A percentile compares a stretch with the other conserved stretches of the same genome.
phyloP scores from a whole-genome alignment of 1,140 invertebrate species.

The Homalodisca vitripennis region DNA sequence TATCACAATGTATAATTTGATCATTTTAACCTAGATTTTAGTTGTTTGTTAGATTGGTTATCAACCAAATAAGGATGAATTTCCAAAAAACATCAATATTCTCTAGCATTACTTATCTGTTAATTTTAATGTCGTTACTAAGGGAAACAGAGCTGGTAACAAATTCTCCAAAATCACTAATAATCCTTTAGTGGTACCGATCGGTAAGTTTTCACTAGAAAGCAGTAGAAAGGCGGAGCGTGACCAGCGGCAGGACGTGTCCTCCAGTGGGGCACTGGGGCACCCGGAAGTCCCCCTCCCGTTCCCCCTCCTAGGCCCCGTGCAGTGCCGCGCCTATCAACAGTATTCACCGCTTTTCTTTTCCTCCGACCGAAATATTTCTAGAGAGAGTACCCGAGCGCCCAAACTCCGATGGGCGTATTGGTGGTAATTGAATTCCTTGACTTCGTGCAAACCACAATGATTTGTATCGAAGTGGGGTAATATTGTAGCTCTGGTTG shows the following conservation, averaged over 20 bases:
- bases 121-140: no score
- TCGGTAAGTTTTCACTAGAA: no score
- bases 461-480: background rate
- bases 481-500: no score
- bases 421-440: background rate
- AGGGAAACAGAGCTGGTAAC: no score
- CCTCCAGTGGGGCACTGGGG: background rate
- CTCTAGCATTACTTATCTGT: no score
- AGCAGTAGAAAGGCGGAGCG: background rate
- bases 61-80: no score
- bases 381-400: background rate
- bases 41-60: no score
- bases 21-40: no score
- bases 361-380: slow-evolving; percentile 24
- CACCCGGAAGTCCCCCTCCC: background rate
- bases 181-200: no score
- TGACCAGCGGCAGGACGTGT: background rate
- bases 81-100: no score
- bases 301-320: background rate
- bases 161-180: no score
- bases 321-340: background rate
- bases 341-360: slow-evolving; percentile 2
- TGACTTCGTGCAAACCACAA: background rate
- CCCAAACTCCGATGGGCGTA: background rate
- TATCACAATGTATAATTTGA: no score